Base-by-base conservation (phyloP, 2,888 invertebrate genomes). In the Drosophila stalkeri region DNA sequence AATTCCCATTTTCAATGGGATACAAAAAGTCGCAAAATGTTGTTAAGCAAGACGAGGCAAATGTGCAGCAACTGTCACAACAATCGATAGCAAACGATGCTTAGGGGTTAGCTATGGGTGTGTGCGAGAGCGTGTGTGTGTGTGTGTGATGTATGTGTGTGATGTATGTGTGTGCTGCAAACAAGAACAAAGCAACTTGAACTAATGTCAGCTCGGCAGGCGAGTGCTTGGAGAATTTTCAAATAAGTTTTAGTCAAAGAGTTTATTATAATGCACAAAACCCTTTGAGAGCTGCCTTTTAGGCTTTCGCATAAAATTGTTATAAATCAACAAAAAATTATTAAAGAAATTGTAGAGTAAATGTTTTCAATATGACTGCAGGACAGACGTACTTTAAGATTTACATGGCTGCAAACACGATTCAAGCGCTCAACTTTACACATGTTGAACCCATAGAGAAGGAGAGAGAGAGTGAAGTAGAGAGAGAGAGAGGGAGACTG, bases 41-140 rank as follows among this genome's bases (percentile, higher is more conserved):
- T 64, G 72, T 54, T 63, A 59, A 66, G 66, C 62, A 72, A 77
- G 64, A 66, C 63, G 62, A 52, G 33, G 76, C 37, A 62, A 69
- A n/a, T 16, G 20, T 16, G 59, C 76, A 77, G 46, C 64, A 72
- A 63, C 77, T 77, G 82, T 68, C 73, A 63, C 73, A 81, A 72
- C 67, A 77, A 77, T 81, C 77, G 78, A 77, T 81, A 67, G 44
- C 43, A 55, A 23, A 23, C 37, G 27, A 47, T 63, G 46, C 61
- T 72, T 47, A 9, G 54, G 49, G 62, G 47, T 39, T 37, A 63
- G 59, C 16, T 16, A 16, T 7, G 12, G 3, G 4, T 35, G 33
- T 62, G 46, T 60, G 27, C 16, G 51, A 33, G 33, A 33, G 49
- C n/a, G 18, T 33, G 49, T 31, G 33, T 31, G 11, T 33, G 51